Evolutionary conservation across 2,888 invertebrate genomes (phyloP).

Genomic region (Drosophila meridiana): DNA sequence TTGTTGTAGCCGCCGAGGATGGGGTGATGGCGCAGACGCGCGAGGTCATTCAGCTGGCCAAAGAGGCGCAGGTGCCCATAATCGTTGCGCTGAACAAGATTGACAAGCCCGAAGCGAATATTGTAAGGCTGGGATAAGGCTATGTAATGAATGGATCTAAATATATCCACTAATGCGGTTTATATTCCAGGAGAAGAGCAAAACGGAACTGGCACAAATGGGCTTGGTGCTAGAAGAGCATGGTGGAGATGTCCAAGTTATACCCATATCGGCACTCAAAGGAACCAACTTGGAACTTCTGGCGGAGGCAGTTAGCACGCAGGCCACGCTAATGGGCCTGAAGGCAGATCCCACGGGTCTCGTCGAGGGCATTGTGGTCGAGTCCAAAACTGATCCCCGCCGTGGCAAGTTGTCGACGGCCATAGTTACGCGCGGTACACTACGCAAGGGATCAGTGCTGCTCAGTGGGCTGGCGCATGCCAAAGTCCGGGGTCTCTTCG

Average conservation of each 20-base stretch:
- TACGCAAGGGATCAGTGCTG: constrained; percentile 91
- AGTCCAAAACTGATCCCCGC: constrained; percentile 90
- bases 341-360: constrained; percentile 92
- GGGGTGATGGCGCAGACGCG: constrained; percentile 99
- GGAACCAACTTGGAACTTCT: constrained; percentile 91
- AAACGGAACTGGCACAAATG: constrained; percentile 90
- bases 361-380: constrained; percentile 96
- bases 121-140: constrained; percentile 87
- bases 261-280: constrained; percentile 96
- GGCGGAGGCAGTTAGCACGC: constrained; percentile 92
- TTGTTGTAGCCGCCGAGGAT: constrained; percentile 99
- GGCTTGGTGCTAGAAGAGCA: constrained; percentile 93
- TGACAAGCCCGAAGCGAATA: constrained; percentile 95
- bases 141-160: neutral
- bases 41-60: constrained; percentile 95
- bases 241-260: constrained; percentile 96
- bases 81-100: constrained; percentile 99
- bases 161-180: neutral
- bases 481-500: constrained; percentile 92
- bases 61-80: constrained; percentile 94
- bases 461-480: constrained; percentile 95
- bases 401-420: constrained; percentile 93
- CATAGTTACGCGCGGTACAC: constrained; percentile 93
- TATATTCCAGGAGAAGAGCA: constrained; percentile 88
- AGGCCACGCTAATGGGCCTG: constrained; percentile 95